These are phyloP conservation scores for Sorex maritimensis DNA, from an alignment of 2,797 vertebrate genomes.

Conservation along the genomic window DNA sequence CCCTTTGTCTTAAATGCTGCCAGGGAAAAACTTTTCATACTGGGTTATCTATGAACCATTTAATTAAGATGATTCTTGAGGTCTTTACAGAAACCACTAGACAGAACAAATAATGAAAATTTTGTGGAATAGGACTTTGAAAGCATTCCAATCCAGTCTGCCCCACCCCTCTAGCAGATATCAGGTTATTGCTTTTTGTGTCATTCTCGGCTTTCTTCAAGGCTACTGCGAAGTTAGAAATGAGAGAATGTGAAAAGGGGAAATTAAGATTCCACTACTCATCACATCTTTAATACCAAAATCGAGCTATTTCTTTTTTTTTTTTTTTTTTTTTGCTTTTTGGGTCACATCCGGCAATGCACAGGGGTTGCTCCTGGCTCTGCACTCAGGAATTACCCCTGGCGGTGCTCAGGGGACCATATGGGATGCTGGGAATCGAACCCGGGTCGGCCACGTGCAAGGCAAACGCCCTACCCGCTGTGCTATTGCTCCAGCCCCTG, in stretches of 20 bases:
- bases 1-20: too few relatives aligned
- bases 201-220: not conserved
- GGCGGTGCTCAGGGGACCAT: too few relatives aligned
- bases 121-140: not conserved
- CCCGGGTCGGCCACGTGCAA: too few relatives aligned
- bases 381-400: too few relatives aligned
- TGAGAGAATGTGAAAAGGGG: not conserved
- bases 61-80: not conserved
- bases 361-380: too few relatives aligned
- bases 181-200: not conserved
- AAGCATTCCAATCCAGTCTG: not conserved
- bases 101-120: not conserved
- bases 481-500: too few relatives aligned
- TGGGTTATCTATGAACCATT: not conserved
- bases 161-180: not conserved
- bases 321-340: too few relatives aligned
- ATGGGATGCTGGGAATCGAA: too few relatives aligned
- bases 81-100: not conserved
- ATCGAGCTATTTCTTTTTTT: conserved; percentile 4
- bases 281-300: not conserved
- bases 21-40: not conserved
- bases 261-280: conserved; percentile 15
- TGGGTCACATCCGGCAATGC: too few relatives aligned
- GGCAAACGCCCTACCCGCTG: too few relatives aligned
- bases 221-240: not conserved